Conservation (phyloP, 1,140 invertebrate genomes). For the Anoplophora glabripennis region DNA sequence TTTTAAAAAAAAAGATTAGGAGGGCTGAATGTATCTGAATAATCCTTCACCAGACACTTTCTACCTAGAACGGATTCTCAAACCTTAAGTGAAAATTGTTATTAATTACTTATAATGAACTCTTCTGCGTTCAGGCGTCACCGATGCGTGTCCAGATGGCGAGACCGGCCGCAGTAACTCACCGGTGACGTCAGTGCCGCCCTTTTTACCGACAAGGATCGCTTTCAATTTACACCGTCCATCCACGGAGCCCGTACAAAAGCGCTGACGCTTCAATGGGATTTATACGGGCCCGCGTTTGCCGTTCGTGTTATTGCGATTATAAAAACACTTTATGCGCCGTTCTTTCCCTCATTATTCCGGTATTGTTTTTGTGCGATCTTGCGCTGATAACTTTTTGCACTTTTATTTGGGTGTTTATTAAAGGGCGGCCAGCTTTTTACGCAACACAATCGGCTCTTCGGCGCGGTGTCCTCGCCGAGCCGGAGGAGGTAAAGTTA, state of each 20-base stretch:
- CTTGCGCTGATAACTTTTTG: constrained; percentile 8
- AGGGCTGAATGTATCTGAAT: too few relatives aligned
- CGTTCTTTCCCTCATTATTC: constrained; percentile 24
- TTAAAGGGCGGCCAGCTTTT: not conserved
- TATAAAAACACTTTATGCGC: constrained; percentile 26
- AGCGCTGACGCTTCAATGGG: constrained; percentile 28
- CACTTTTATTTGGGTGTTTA: constrained; percentile 4
- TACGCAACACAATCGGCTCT: constrained; percentile 1
- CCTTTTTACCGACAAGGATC: constrained; percentile 29
- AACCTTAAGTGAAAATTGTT: constrained; percentile 28
- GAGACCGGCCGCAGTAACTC: constrained; percentile 30
- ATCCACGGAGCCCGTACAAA: constrained; percentile 20
- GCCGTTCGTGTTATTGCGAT: constrained; percentile 29
- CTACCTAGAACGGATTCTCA: too few relatives aligned
- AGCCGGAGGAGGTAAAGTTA: constrained; percentile 1
- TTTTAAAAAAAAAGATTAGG: too few relatives aligned
- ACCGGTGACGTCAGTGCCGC: constrained; percentile 24
- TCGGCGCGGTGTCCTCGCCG: not conserved
- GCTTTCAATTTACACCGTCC: constrained; percentile 28
- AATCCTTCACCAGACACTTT: too few relatives aligned
- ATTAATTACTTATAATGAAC: constrained; percentile 26
- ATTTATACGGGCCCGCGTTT: constrained; percentile 25
- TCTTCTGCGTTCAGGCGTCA: constrained; percentile 20
- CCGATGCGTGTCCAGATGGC: constrained; percentile 26
- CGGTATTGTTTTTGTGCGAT: constrained; percentile 23